Evolutionary conservation across 2,888 invertebrate genomes (phyloP).

Genomic region (Aspidapion aeneum): DNA sequence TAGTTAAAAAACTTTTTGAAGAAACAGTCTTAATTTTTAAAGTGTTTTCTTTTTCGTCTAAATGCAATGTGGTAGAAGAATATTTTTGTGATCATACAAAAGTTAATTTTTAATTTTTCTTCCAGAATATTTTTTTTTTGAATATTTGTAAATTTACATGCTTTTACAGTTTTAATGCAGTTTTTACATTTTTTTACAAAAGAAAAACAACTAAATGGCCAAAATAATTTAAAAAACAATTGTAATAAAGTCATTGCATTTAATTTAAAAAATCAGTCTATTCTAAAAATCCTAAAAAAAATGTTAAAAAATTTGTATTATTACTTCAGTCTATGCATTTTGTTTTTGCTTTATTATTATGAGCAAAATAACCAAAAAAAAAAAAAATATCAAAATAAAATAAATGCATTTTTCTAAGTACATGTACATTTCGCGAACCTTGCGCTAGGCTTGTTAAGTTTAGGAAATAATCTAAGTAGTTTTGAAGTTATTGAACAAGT

Average conservation of each 20-base stretch:
- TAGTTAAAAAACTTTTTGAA: slow-evolving; percentile 31
- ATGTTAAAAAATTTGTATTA: slow-evolving; percentile 37
- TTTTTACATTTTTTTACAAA: slow-evolving; percentile 1
- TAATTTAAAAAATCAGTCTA: slow-evolving; percentile 40
- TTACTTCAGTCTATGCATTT: slow-evolving; percentile 41
- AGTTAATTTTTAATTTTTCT: slow-evolving; percentile 37
- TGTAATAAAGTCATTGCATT: background rate
- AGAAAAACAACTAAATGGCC: background rate
- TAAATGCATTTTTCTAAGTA: background rate
- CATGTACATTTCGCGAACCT: background rate
- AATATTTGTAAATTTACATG: background rate
- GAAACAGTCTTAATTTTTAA: slow-evolving; percentile 43
- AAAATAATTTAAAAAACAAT: background rate
- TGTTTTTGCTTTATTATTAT: slow-evolving; percentile 25
- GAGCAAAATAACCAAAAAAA: slow-evolving; percentile 8
- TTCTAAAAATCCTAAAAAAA: slow-evolving; percentile 28
- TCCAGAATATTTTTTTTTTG: slow-evolving; percentile 24
- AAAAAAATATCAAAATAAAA: background rate
- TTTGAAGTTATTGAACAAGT: too few species aligned
- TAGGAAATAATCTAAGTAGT: too few species aligned
- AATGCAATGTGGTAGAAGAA: slow-evolving; percentile 44
- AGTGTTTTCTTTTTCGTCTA: slow-evolving; percentile 39
- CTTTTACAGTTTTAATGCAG: slow-evolving; percentile 2
- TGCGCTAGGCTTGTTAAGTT: background rate
- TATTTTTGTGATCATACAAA: slow-evolving; percentile 36